Evolutionary conservation across 2,888 invertebrate genomes (phyloP).

Genomic region (Sesia apiformis): DNA sequence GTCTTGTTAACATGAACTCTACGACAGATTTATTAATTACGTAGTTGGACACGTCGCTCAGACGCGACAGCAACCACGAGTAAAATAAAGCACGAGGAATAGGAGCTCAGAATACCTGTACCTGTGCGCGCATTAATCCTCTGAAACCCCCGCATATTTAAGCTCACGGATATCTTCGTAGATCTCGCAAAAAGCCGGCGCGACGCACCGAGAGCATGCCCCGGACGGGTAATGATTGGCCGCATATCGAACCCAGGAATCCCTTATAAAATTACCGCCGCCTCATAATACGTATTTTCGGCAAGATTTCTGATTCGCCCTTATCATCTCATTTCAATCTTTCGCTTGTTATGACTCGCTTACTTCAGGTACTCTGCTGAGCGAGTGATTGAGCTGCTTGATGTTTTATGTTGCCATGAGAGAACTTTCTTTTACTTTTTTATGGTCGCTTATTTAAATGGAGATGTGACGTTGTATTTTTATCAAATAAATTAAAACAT

Average conservation of each 20-base stretch:
- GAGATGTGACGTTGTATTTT: constrained; percentile 20
- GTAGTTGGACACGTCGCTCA: not conserved
- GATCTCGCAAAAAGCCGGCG: constrained; percentile 53
- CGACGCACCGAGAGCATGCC: constrained; percentile 36
- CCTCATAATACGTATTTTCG: constrained; percentile 64
- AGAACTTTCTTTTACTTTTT: constrained; percentile 14
- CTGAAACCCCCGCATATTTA: constrained; percentile 43
- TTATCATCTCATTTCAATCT: constrained; percentile 71
- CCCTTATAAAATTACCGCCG: constrained; percentile 65
- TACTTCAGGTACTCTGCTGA: constrained; percentile 36
- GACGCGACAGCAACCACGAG: constrained; percentile 3
- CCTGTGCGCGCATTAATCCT: constrained; percentile 44
- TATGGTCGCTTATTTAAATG: constrained; percentile 26
- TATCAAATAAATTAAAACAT: not conserved
- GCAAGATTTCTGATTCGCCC: constrained; percentile 64
- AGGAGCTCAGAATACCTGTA: constrained; percentile 21
- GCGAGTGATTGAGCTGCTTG: constrained; percentile 40
- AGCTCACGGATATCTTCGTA: constrained; percentile 46
- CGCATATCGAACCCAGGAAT: constrained; percentile 63
- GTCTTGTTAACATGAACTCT: not conserved
- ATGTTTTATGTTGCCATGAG: constrained; percentile 29
- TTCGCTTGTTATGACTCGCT: constrained; percentile 62
- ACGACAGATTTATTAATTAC: not conserved
- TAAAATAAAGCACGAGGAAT: constrained; percentile 9
- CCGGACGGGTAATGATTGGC: constrained; percentile 57